Conservation (phyloP, 2,113 vertebrate species). For the Progne subis region DNA sequence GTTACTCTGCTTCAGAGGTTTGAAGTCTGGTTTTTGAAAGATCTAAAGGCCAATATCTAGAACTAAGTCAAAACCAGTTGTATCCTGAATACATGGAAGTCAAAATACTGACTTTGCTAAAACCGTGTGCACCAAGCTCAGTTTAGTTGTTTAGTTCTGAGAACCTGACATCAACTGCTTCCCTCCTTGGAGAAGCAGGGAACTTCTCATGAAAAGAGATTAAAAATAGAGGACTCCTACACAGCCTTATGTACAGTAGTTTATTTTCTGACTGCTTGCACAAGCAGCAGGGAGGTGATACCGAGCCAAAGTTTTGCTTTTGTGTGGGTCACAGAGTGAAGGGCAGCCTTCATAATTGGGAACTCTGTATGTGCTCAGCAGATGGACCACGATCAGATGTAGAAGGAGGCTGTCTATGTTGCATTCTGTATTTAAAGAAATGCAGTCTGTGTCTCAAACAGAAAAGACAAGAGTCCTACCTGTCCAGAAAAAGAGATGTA, state of each 20-base stretch:
- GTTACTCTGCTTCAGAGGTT: not conserved
- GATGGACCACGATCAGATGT: not conserved
- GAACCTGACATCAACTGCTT: not conserved
- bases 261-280: not conserved
- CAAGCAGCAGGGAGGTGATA: not conserved
- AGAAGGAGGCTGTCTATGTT: not conserved
- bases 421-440: not conserved
- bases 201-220: not conserved
- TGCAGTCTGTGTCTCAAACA: not conserved
- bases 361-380: not conserved
- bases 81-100: not conserved
- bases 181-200: not conserved
- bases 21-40: not conserved
- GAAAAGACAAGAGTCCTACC: not conserved
- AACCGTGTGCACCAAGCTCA: accelerated
- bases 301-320: not conserved
- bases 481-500: not conserved
- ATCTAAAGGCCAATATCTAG: not conserved
- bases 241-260: not conserved
- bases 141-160: not conserved
- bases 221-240: not conserved
- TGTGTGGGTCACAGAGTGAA: not conserved
- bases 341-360: not conserved
- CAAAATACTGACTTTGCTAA: not conserved
- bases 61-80: not conserved